Evolutionary conservation across 2,797 vertebrate species (phyloP), one percentile per base, ranked within the genome.

Genomic region (Crax fasciolata): DNA sequence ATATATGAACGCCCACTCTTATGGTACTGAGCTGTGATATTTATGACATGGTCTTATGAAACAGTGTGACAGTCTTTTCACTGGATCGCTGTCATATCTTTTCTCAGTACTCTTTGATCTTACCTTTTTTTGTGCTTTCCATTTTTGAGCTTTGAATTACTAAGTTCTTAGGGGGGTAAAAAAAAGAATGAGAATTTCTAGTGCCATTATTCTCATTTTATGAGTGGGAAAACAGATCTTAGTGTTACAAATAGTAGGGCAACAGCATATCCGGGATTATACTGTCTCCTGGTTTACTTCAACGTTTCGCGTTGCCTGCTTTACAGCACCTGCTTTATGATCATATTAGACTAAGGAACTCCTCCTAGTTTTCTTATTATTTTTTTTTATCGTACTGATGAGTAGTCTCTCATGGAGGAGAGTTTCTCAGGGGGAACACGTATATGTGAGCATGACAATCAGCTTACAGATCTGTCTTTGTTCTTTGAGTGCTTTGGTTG

Each of bases 211-310:
- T 84, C 38, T 83, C 8, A 39, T 89, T 85, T 85, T 87, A 66
- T 11, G 85, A 46, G 46, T 89, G 86, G 49, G 72, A 93, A 93
- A 77, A 93, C 8, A 77, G 72, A 89, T 19, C 68, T 82, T 57
- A 41, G 44, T 87, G 57, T 62, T 51, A 46, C 17, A 67, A 82
- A 73, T 2, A 67, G 52, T 17, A 83, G 41, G 23, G 44, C 68
- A 92, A 52, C 61, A 80, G 48, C 48, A 76, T 63, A 87, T 81
- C 44, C 57, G 32, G 81, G 86, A 87, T 92, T 93, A 92, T 43
- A 35, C 28, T 84, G 63, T 77, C 57, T 95, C 23, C 59, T 83
- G 41, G 7, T 84, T 88, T 73, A 52, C 63, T 95, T 80, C 39
- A 62, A n/a, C 44, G 38, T 7, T 46, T 92, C 76, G 25, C 51